Evolutionary conservation across 2,113 vertebrate genomes (phyloP), one percentile per base, ranked within the genome.

Genomic region (Cyanocitta stelleri): DNA sequence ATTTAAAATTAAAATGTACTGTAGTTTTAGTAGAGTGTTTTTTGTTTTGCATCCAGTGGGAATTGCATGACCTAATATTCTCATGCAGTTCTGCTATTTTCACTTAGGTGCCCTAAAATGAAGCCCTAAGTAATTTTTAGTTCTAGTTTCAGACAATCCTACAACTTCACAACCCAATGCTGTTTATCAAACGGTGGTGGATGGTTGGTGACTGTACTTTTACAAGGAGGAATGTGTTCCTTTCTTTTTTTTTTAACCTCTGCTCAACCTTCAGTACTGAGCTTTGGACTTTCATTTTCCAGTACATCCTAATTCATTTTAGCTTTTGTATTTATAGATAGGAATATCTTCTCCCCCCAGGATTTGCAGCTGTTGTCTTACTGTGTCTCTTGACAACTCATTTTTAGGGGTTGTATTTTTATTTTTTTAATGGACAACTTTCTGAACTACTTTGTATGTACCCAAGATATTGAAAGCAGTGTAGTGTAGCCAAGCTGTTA

Each of bases 71-170:
- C 94, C 90, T 94, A 67, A 77, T 90, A 91, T 90, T 93, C 59
- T 80, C 61, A 59, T 72, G n/a, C 76, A 59, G 39, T 88, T 91
- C 92, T 79, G 46, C 67, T 87, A 0, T 73, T 74, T 94, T 90
- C 78, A 71, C 59, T 89, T 82, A 80, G 87, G 54, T 94, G 41
- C 58, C 77, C 82, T 96, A 76, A 96, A 95, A 94, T 94, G 74
- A 93, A 93, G 83, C 54, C 20, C 26, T 4, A 62, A 85, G 71
- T 69, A 10, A 22, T 90, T 92, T 92, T 83, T 80, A 85, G 55
- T 87, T 95, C 54, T 30, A 20, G 63, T 80, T 97, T 80, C 48
- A 94, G 85, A 59, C 58, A 52, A 17, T 85, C 63, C 46, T 78
- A 20, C 43, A 43, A 9, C 66, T 85, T 72, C 10, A 32, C 46